Evolutionary conservation across 2,113 vertebrate genomes (phyloP).

Genomic region (Mungos mungo): DNA sequence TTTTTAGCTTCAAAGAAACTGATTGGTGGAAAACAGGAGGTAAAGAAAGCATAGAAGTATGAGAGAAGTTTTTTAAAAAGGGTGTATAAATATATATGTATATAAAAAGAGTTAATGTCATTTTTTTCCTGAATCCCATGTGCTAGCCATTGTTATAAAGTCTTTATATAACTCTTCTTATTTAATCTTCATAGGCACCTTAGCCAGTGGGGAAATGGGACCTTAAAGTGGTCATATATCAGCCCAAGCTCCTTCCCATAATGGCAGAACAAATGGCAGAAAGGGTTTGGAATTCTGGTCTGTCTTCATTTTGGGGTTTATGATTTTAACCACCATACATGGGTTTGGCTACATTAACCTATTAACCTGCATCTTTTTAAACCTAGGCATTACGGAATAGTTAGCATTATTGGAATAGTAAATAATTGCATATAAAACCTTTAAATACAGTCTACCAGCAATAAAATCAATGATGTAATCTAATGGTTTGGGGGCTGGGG

Average conservation of each 20-base stretch:
- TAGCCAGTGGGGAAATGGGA: neutral
- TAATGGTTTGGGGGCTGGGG: neutral
- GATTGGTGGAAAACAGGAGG: neutral
- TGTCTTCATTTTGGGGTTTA: neutral
- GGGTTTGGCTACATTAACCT: neutral
- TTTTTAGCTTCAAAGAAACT: neutral
- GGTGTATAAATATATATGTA: too few relatives aligned
- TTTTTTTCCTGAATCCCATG: neutral
- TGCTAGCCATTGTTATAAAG: neutral
- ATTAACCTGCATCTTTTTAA: neutral
- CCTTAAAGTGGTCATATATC: neutral
- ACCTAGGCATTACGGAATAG: neutral
- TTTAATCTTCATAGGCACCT: neutral
- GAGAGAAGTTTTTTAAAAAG: neutral
- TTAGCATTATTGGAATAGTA: neutral
- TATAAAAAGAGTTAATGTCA: neutral
- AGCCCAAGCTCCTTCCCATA: neutral
- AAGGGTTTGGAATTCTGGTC: neutral
- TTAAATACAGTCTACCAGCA: neutral
- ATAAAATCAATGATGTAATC: constrained; percentile 13
- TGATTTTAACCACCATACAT: neutral
- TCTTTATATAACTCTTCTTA: neutral
- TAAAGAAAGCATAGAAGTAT: neutral
- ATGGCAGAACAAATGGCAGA: neutral
- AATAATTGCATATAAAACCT: neutral